These are phyloP conservation scores for Agrochola lychnidis DNA, from an alignment of 2,888 invertebrate species.

Conservation along the genomic window DNA sequence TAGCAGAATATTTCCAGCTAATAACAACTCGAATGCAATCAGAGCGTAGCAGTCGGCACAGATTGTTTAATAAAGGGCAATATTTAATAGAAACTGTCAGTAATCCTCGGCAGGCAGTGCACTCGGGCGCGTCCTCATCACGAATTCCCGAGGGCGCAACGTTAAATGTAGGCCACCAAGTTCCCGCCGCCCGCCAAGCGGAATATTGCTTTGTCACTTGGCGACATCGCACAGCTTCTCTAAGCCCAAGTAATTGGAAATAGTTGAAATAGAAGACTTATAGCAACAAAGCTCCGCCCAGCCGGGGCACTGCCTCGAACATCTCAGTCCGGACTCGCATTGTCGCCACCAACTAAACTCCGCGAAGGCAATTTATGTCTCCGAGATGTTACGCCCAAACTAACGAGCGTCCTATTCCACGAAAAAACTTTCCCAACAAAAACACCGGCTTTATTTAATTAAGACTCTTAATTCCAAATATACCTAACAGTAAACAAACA, in stretches of 20 bases:
- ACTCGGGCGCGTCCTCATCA: slow-evolving; percentile 85
- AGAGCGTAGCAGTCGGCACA: slow-evolving; percentile 55
- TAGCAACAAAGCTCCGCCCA: slow-evolving; percentile 77
- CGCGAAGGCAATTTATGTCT: slow-evolving; percentile 59
- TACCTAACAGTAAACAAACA: slow-evolving; percentile 56
- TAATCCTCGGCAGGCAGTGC: slow-evolving; percentile 84
- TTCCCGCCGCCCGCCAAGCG: slow-evolving; percentile 81
- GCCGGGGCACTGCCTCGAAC: slow-evolving; percentile 55
- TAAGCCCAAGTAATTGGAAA: slow-evolving; percentile 91
- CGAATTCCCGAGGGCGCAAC: slow-evolving; percentile 87
- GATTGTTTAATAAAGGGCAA: slow-evolving; percentile 77
- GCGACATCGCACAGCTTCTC: slow-evolving; percentile 87
- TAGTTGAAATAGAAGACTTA: slow-evolving; percentile 89
- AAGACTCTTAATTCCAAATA: slow-evolving; percentile 51
- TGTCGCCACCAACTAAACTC: slow-evolving; percentile 60
- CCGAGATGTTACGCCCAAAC: slow-evolving; percentile 50
- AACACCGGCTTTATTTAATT: slow-evolving; percentile 42
- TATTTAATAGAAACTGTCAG: slow-evolving; percentile 82
- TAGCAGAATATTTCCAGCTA: slow-evolving; percentile 55
- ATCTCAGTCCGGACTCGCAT: slow-evolving; percentile 53
- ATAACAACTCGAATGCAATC: slow-evolving; percentile 51
- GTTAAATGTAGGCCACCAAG: slow-evolving; percentile 90
- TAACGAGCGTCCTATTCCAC: slow-evolving; percentile 54
- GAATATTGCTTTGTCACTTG: slow-evolving; percentile 91
- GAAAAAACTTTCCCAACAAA: slow-evolving; percentile 35